These are phyloP conservation scores for Melanaphis sacchari DNA, from an alignment of 1,140 invertebrate species.

Conservation along the genomic window DNA sequence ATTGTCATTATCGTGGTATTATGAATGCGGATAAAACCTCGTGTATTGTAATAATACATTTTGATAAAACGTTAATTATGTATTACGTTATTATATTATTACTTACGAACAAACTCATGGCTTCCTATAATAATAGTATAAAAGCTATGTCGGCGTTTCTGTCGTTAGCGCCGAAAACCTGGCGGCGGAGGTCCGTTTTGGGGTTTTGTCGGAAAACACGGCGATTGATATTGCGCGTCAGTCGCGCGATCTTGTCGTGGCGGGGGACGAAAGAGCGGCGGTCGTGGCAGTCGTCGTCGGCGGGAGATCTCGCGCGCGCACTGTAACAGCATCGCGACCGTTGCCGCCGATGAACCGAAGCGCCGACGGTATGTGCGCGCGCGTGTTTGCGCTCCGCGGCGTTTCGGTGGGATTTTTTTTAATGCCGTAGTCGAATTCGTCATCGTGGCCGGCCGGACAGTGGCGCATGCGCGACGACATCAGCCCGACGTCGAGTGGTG, in stretches of 20 bases:
- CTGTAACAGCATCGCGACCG: neutral
- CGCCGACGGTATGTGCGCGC: neutral
- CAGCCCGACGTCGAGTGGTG: neutral
- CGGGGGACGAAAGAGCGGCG: neutral
- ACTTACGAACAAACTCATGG: neutral
- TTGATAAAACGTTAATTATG: neutral
- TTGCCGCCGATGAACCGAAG: neutral
- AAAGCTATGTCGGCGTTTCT: neutral
- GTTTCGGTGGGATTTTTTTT: conserved; percentile 8
- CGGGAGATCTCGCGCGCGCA: neutral
- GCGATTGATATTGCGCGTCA: neutral
- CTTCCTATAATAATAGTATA: neutral
- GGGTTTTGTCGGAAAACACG: neutral
- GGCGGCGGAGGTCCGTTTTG: neutral
- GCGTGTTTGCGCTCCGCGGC: neutral
- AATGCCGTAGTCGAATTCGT: conserved; percentile 35
- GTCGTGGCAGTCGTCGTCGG: neutral
- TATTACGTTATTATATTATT: neutral
- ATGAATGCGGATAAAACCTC: neutral
- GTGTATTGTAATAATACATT: neutral
- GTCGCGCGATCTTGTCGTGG: neutral
- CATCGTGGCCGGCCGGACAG: neutral
- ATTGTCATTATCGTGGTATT: neutral
- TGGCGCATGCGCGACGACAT: neutral
- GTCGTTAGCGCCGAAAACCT: neutral